Conservation (phyloP, 2,113 vertebrate species). For the Malurus elegans region DNA sequence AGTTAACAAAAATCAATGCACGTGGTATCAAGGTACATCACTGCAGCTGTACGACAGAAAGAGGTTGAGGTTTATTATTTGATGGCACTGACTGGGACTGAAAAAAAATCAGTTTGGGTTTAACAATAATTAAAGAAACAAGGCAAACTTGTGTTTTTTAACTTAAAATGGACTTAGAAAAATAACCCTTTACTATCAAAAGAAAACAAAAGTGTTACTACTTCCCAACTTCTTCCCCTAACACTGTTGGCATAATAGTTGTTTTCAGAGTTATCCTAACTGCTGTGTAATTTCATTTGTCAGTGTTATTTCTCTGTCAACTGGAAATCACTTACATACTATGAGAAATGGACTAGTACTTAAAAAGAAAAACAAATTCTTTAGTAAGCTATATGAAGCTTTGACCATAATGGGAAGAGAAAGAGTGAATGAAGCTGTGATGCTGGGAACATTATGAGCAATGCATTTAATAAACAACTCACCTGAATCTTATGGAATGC, state of each 20-base stretch:
- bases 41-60: neutral
- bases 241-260: conserved; percentile 36
- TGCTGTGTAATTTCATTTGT: conserved; percentile 6
- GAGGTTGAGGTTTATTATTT: neutral
- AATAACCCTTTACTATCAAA: neutral
- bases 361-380: neutral
- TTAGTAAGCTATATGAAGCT: neutral
- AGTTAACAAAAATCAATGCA: neutral
- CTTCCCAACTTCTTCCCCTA: neutral
- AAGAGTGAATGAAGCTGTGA: neutral
- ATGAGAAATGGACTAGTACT: neutral
- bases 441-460: neutral
- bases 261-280: conserved; percentile 47
- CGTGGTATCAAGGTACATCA: neutral
- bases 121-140: neutral
- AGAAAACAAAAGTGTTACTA: neutral
- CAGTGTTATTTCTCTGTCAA: neutral
- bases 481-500: neutral
- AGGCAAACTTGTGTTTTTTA: neutral
- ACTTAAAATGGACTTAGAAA: neutral
- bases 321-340: conserved; percentile 45
- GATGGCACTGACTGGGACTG: neutral
- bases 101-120: neutral
- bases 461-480: neutral
- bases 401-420: neutral